phyloP scores from a whole-genome alignment of 2,797 vertebrate genomes.

The Orientallactaga sibirica region DNA sequence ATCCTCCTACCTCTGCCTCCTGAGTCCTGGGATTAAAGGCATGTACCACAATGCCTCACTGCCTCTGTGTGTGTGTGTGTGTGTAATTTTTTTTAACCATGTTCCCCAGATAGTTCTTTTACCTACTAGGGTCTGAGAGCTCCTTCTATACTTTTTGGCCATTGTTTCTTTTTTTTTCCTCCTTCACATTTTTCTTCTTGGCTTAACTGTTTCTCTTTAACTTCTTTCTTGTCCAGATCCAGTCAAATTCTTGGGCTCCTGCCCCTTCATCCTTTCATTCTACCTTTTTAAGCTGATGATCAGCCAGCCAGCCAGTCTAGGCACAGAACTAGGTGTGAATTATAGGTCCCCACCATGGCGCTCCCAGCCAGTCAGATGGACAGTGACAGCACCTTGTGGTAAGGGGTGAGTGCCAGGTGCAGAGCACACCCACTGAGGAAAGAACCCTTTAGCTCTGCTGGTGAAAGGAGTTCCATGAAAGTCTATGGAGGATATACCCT shows the following conservation, averaged over 20 bases:
- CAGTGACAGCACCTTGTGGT: fast-evolving
- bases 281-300: not conserved
- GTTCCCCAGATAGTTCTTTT: not conserved
- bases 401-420: not conserved
- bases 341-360: not conserved
- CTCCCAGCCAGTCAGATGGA: not conserved
- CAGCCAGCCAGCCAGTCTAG: not conserved
- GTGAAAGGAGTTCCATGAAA: not conserved
- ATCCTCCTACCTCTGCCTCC: no score
- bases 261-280: not conserved
- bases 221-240: not conserved
- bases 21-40: no score
- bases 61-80: not conserved
- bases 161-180: not conserved
- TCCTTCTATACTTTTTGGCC: no score
- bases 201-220: not conserved
- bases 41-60: no score
- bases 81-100: not conserved
- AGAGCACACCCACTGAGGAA: not conserved
- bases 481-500: not conserved
- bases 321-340: not conserved
- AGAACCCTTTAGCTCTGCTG: not conserved
- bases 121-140: not conserved
- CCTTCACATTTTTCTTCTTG: not conserved
- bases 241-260: not conserved